These are phyloP conservation scores for Synergus umbraculus DNA, from an alignment of 2,888 invertebrate genomes.

Conservation along the genomic window DNA sequence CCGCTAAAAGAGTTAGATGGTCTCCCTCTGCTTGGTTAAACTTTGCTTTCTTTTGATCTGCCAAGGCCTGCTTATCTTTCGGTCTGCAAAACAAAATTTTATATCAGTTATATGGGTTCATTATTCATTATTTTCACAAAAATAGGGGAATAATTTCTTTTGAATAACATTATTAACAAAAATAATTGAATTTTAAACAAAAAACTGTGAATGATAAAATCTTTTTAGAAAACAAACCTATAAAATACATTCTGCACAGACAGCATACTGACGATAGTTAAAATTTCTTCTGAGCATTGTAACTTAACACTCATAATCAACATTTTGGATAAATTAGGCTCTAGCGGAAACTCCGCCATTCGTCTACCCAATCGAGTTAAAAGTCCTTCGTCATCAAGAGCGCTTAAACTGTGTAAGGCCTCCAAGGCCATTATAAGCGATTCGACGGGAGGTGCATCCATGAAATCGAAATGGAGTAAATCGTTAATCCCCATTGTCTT, in stretches of 20 bases:
- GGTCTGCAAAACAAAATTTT: slow-evolving; percentile 80
- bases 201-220: not conserved
- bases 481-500: slow-evolving; percentile 99
- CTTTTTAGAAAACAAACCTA: slow-evolving; percentile 70
- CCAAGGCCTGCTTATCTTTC: slow-evolving; percentile 96
- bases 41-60: slow-evolving; percentile 99
- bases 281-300: slow-evolving; percentile 97
- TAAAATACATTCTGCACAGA: slow-evolving; percentile 99
- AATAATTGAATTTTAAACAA: no score
- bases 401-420: slow-evolving; percentile 96
- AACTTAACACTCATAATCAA: slow-evolving; percentile 99
- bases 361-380: slow-evolving; percentile 86
- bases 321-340: slow-evolving; percentile 98
- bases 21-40: slow-evolving; percentile 99
- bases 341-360: slow-evolving; percentile 99
- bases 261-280: slow-evolving; percentile 99
- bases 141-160: no score
- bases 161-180: no score
- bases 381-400: slow-evolving; percentile 96
- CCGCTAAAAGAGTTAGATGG: slow-evolving; percentile 97
- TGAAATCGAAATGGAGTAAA: slow-evolving; percentile 98
- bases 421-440: slow-evolving; percentile 98
- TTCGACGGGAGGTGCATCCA: slow-evolving; percentile 99
- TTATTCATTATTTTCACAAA: not conserved
- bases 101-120: not conserved